These are phyloP conservation scores for Meganola albula DNA, from an alignment of 2,888 invertebrate species.

Conservation along the genomic window DNA sequence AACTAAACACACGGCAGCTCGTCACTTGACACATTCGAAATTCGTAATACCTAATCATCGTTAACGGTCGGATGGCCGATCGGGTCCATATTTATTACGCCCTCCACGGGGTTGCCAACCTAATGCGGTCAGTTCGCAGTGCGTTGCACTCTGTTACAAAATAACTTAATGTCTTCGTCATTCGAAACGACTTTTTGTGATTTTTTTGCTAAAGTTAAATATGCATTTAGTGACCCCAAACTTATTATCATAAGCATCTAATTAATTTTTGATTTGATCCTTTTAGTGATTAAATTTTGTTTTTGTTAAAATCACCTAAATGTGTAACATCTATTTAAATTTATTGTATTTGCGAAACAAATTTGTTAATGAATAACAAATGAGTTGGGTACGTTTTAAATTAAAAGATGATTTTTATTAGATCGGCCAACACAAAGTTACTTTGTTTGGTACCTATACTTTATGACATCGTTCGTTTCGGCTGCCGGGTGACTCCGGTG, in stretches of 20 bases:
- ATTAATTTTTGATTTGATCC: conserved; percentile 61
- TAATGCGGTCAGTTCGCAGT: conserved; percentile 58
- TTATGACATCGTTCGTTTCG: conserved; percentile 50
- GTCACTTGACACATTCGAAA: conserved; percentile 52
- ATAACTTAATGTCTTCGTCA: conserved; percentile 62
- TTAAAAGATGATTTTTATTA: conserved; percentile 25
- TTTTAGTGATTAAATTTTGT: conserved; percentile 45
- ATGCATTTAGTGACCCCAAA: conserved; percentile 50
- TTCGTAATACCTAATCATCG: conserved; percentile 56
- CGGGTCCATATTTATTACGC: conserved; percentile 38
- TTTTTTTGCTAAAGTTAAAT: conserved; percentile 61
- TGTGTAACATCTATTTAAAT: conserved; percentile 41
- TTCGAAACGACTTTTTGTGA: conserved; percentile 50
- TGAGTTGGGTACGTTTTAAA: conserved; percentile 27
- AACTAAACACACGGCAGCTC: conserved; percentile 30
- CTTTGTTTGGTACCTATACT: conserved; percentile 52
- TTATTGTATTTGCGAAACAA: conserved; percentile 44
- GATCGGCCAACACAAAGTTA: conserved; percentile 38
- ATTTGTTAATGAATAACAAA: conserved; percentile 34
- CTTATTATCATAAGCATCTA: conserved; percentile 64
- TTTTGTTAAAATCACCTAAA: conserved; percentile 43
- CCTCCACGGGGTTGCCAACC: conserved; percentile 51
- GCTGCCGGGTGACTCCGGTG: conserved; percentile 55
- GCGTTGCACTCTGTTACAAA: conserved; percentile 67
- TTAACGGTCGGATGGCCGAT: conserved; percentile 58